Percentiles rank a stretch among this genome's conserved stretches.
Evolutionary conservation across 1,140 invertebrate species (phyloP).

Genomic region (Gryllus bimaculatus): DNA sequence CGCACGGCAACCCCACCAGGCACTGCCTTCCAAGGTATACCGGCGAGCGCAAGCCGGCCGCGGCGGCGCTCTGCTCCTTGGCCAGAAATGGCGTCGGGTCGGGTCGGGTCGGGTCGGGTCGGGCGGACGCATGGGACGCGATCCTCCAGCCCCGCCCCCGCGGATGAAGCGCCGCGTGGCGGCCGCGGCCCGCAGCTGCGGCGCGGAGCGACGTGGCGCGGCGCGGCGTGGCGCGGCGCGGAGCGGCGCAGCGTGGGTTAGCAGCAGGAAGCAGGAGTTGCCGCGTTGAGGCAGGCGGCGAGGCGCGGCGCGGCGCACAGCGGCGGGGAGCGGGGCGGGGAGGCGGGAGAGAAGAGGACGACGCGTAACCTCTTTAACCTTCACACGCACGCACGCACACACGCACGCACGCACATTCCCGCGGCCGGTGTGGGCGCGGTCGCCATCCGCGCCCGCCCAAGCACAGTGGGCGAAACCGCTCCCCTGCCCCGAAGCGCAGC

Average conservation of each 20-base stretch:
- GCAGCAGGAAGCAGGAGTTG: not conserved
- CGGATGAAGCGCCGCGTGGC: not conserved
- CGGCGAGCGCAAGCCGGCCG: too few species aligned
- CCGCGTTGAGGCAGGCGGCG: not conserved
- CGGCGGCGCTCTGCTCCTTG: too few species aligned
- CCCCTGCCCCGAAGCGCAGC: too few species aligned
- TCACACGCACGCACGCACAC: not conserved
- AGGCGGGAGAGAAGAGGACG: not conserved
- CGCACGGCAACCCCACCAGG: too few species aligned
- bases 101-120: too few species aligned
- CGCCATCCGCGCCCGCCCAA: not conserved
- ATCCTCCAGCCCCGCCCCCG: not conserved
- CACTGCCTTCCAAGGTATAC: too few species aligned
- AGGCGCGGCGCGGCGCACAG: too few species aligned
- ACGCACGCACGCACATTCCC: conserved; percentile 2
- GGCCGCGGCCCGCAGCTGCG: too few species aligned
- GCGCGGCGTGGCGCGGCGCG: too few species aligned
- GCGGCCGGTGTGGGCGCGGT: not conserved
- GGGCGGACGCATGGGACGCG: too few species aligned
- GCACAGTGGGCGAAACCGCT: too few species aligned
- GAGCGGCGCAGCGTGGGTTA: not conserved
- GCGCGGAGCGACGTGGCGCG: not conserved
- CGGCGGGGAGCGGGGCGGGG: not conserved
- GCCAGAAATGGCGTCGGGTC: too few species aligned
- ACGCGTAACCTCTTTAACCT: conserved; percentile 3